phyloP scores from a whole-genome alignment of 2,888 invertebrate genomes.

The Scrobipalpa atriplicella region DNA sequence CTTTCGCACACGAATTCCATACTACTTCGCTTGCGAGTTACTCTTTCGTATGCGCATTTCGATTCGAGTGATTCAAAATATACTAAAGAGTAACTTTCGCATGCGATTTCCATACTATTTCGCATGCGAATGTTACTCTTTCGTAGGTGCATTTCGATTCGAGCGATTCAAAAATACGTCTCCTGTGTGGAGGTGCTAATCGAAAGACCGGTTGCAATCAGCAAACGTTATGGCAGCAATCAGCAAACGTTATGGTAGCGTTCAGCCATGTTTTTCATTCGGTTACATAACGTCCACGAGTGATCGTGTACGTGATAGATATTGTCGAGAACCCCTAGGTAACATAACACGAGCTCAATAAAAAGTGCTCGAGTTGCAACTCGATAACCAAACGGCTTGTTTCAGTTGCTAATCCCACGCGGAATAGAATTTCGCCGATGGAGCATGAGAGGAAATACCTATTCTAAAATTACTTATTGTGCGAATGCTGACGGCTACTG shows the following conservation, averaged over 20 bases:
- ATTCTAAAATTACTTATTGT: constrained; percentile 64
- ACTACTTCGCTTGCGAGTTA: too few species aligned
- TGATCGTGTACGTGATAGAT: constrained; percentile 37
- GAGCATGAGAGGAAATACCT: constrained; percentile 67
- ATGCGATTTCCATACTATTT: too few species aligned
- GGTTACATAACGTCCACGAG: constrained; percentile 45
- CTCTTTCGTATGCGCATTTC: too few species aligned
- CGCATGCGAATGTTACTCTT: too few species aligned
- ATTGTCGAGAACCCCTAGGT: constrained; percentile 20
- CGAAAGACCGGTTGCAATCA: constrained; percentile 42
- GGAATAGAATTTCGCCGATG: constrained; percentile 64
- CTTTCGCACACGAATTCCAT: too few species aligned
- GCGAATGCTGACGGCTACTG: constrained; percentile 54
- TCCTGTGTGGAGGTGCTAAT: constrained; percentile 41
- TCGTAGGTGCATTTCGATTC: too few species aligned
- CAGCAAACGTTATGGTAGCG: constrained; percentile 35
- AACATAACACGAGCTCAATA: constrained; percentile 4
- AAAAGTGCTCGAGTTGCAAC: constrained; percentile 35
- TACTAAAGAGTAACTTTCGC: too few species aligned
- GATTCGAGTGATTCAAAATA: too few species aligned
- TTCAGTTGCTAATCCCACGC: constrained; percentile 47
- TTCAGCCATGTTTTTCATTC: constrained; percentile 43
- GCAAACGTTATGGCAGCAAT: constrained; percentile 35
- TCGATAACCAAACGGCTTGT: constrained; percentile 32
- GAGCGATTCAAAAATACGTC: too few species aligned